Conservation (phyloP, 2,888 invertebrate species). For the Ptycholaimellus sp. region DNA sequence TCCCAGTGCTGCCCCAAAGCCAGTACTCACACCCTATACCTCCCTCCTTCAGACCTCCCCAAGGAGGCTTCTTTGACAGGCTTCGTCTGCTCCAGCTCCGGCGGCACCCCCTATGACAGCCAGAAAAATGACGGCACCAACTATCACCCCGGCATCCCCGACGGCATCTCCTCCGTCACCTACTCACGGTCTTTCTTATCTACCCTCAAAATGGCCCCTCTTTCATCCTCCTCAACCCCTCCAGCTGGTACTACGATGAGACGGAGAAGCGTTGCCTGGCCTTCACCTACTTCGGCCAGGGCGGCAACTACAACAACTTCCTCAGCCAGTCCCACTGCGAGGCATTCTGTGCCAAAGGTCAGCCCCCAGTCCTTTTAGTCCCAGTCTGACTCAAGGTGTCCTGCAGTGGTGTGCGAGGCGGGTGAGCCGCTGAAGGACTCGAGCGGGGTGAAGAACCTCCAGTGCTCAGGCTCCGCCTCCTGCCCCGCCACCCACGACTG, state of each 20-base stretch:
- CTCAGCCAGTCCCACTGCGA: slow-evolving; percentile 22
- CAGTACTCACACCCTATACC: too few relatives aligned
- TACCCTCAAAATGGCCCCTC: too few relatives aligned
- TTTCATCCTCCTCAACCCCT: too few relatives aligned
- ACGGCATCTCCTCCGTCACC: too few relatives aligned
- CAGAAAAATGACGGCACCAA: too few relatives aligned
- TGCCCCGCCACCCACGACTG: slow-evolving; percentile 23
- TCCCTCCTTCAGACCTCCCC: too few relatives aligned
- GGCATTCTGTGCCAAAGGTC: slow-evolving; percentile 23
- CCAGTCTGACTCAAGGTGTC: too few relatives aligned
- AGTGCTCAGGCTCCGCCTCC: slow-evolving; percentile 18
- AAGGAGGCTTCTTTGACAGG: neutral
- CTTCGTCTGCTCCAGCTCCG: neutral
- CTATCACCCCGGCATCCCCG: too few relatives aligned
- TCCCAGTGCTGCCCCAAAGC: slow-evolving; percentile 24
- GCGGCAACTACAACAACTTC: slow-evolving; percentile 25
- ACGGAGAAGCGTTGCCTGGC: slow-evolving; percentile 22
- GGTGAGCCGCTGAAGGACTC: slow-evolving; percentile 24
- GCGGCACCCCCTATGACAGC: neutral
- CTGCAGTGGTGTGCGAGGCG: slow-evolving; percentile 21
- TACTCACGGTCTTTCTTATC: too few relatives aligned
- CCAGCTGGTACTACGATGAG: slow-evolving; percentile 6
- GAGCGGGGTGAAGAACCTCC: slow-evolving; percentile 22
- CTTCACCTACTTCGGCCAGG: slow-evolving; percentile 23
- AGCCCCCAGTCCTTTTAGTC: too few relatives aligned